These are phyloP conservation scores for Dolichallabes microphthalmus DNA, from an alignment of 2,113 vertebrate species.

Conservation along the genomic window DNA sequence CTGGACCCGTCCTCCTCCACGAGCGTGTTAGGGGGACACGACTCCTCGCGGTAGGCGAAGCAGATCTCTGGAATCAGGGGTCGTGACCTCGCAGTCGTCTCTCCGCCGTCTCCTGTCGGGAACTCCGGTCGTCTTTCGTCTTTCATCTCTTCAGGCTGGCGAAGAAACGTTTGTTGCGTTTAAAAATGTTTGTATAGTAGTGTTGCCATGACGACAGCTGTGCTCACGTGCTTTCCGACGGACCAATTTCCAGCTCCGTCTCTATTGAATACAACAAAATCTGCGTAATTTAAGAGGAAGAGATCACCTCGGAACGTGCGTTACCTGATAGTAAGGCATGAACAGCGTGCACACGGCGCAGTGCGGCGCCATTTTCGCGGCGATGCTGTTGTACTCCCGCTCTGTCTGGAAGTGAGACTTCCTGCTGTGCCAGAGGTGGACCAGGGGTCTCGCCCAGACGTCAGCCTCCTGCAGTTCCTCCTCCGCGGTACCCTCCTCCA, in stretches of 20 bases:
- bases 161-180: neutral
- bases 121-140: conserved; percentile 60
- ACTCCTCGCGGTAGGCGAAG: conserved; percentile 90
- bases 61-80: conserved; percentile 96
- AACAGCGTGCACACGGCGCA: conserved; percentile 95
- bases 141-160: conserved; percentile 78
- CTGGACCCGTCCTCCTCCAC: conserved; percentile 92
- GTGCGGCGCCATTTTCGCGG: conserved; percentile 78
- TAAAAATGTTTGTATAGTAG: no score
- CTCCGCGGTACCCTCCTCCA: conserved; percentile 72
- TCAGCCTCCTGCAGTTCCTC: conserved; percentile 82
- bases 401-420: conserved; percentile 82
- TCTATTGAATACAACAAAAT: no score
- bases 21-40: conserved; percentile 83
- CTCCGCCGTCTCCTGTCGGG: neutral
- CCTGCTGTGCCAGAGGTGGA: conserved; percentile 87
- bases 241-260: neutral
- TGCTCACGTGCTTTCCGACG: neutral
- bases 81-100: conserved; percentile 58
- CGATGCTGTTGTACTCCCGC: conserved; percentile 83
- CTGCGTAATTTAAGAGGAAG: neutral
- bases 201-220: no score
- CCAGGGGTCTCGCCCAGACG: conserved; percentile 87
- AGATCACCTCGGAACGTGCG: neutral
- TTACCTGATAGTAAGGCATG: conserved; percentile 91